Percentiles rank a stretch among this genome's conserved stretches.
phyloP scores from a whole-genome alignment of 2,113 vertebrate genomes.

The Chunga burmeisteri region DNA sequence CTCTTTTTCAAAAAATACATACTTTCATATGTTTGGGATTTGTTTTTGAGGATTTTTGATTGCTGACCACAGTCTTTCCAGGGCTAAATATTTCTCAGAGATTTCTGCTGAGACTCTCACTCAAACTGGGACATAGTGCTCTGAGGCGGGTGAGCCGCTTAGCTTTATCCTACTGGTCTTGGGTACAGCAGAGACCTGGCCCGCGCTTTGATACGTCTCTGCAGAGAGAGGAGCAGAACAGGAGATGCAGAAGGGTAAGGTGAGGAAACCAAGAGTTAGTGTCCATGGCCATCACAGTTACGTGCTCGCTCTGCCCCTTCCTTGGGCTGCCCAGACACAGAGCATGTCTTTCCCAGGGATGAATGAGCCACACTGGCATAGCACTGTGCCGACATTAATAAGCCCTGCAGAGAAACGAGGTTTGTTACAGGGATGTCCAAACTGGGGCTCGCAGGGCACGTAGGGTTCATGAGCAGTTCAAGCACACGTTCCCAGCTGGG shows the following conservation, averaged over 20 bases:
- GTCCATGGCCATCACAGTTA: background rate
- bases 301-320: background rate
- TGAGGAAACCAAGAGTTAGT: background rate
- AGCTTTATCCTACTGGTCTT: background rate
- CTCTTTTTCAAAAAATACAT: background rate
- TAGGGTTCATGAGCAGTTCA: background rate
- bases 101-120: background rate
- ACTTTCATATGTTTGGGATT: background rate
- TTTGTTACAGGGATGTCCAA: background rate
- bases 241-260: background rate
- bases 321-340: background rate
- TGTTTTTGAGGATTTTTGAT: background rate
- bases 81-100: background rate
- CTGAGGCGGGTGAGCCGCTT: background rate
- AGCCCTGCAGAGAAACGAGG: background rate
- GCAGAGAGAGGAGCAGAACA: background rate
- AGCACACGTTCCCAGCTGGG: background rate
- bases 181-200: background rate
- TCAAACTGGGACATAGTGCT: background rate
- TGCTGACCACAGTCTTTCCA: background rate
- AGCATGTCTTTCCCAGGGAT: background rate
- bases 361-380: background rate
- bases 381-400: background rate
- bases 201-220: fast-evolving
- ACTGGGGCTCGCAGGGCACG: background rate